Evolutionary conservation across 2,797 vertebrate genomes (phyloP).

Genomic region (Urocyon cinereoargenteus): DNA sequence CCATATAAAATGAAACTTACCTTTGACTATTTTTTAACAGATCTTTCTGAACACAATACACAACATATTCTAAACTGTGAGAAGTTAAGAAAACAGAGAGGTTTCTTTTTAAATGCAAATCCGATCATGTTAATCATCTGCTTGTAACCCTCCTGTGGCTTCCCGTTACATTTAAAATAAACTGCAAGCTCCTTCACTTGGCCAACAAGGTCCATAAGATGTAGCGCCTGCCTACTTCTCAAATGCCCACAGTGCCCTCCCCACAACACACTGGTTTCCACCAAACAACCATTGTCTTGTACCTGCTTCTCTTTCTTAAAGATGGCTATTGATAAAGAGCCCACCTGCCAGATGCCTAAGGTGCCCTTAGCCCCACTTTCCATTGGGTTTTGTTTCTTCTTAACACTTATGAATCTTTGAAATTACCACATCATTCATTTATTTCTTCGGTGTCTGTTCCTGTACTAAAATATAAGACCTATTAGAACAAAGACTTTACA

Average conservation of each 20-base stretch:
- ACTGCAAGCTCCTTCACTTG: neutral
- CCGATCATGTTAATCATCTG: neutral
- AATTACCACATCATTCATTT: neutral
- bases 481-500: neutral
- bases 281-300: neutral
- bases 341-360: neutral
- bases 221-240: neutral
- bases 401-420: neutral
- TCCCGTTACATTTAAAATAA: slow-evolving; percentile 41
- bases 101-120: slow-evolving; percentile 48
- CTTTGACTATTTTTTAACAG: neutral
- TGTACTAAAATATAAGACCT: slow-evolving; percentile 25
- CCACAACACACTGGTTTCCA: neutral
- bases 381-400: neutral
- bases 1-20: slow-evolving; percentile 19
- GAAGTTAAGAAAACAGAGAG: slow-evolving; percentile 6
- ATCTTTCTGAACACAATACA: slow-evolving; percentile 6
- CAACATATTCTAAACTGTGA: slow-evolving; percentile 18
- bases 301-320: neutral
- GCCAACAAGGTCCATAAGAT: neutral
- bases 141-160: neutral
- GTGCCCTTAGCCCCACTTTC: neutral
- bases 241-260: neutral
- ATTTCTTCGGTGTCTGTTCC: neutral
- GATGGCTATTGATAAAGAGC: neutral